These are phyloP conservation scores for Kryptolebias ocellatus DNA, from an alignment of 2,797 vertebrate genomes.

Conservation along the genomic window DNA sequence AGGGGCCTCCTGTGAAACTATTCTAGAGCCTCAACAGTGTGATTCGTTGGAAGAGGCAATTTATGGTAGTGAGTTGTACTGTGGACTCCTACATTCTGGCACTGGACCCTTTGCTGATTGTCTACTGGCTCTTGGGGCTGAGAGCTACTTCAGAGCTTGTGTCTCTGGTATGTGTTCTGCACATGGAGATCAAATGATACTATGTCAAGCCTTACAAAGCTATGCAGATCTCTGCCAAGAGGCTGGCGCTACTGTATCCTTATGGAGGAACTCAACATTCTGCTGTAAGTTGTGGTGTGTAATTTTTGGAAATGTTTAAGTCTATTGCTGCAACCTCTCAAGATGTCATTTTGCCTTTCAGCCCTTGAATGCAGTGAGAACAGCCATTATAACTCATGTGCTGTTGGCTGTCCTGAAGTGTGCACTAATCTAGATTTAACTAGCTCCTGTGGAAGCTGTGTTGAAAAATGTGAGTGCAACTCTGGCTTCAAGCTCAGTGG, in stretches of 20 bases:
- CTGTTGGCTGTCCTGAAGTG: constrained; percentile 79
- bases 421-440: constrained; percentile 68
- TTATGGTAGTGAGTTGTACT: constrained; percentile 78
- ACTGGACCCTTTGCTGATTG: constrained; percentile 82
- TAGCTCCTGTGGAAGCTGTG: constrained; percentile 76
- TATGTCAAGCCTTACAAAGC: constrained; percentile 78
- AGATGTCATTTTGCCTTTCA: constrained; percentile 39
- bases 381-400: constrained; percentile 86
- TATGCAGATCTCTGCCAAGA: constrained; percentile 80
- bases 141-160: constrained; percentile 83
- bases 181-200: constrained; percentile 64
- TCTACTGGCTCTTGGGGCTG: constrained; percentile 69
- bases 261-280: constrained; percentile 84
- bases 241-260: constrained; percentile 73
- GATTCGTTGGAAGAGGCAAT: constrained; percentile 61
- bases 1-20: constrained; percentile 70
- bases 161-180: constrained; percentile 82
- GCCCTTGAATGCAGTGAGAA: constrained; percentile 80
- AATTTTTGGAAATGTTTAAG: constrained; percentile 11
- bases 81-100: constrained; percentile 79
- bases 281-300: constrained; percentile 79
- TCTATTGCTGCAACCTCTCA: not conserved
- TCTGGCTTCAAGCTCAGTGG: constrained; percentile 81
- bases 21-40: constrained; percentile 70
- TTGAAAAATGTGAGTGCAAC: constrained; percentile 86